Evolutionary conservation across 2,797 vertebrate genomes (phyloP).

Genomic region (Lemur catta): DNA sequence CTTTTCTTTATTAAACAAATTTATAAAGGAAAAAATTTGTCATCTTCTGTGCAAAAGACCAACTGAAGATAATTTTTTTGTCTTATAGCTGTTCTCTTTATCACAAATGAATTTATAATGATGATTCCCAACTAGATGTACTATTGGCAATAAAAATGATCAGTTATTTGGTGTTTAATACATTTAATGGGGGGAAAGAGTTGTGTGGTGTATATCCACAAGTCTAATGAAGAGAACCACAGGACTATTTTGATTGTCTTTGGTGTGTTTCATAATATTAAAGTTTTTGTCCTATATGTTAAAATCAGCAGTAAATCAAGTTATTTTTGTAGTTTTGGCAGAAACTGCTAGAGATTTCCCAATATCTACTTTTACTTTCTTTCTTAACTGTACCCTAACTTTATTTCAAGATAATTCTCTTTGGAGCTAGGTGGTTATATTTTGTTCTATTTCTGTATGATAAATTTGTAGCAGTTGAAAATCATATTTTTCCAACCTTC

Average conservation of each 20-base stretch:
- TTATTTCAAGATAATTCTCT: not conserved
- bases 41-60: not conserved
- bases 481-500: not conserved
- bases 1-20: conserved; percentile 18
- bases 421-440: not conserved
- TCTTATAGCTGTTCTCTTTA: not conserved
- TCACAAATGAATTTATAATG: not conserved
- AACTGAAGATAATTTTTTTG: not conserved
- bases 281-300: not conserved
- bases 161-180: not conserved
- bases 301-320: conserved; percentile 11
- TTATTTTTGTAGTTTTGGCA: not conserved
- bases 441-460: not conserved
- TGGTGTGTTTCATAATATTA: not conserved
- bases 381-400: not conserved
- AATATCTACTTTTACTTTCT: not conserved
- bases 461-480: not conserved
- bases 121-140: not conserved
- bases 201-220: not conserved
- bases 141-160: not conserved
- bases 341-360: not conserved
- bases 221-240: not conserved
- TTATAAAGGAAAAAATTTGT: not conserved
- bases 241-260: not conserved
- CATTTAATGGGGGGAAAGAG: not conserved